Evolutionary conservation across 2,888 invertebrate genomes (phyloP).

Genomic region (Andrena dorsata): DNA sequence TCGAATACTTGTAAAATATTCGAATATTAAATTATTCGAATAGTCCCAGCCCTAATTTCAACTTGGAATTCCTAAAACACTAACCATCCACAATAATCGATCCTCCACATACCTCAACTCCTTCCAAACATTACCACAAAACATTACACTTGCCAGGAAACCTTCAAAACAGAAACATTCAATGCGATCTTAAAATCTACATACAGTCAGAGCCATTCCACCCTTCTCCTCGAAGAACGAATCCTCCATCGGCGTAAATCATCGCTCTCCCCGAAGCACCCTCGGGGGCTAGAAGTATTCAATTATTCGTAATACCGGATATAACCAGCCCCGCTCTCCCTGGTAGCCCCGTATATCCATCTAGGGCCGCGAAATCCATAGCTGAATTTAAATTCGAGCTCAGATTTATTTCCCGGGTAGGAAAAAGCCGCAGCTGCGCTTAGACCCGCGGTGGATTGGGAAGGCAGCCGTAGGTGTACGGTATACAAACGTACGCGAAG

Average conservation of each 20-base stretch:
- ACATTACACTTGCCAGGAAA: no score
- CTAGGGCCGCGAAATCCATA: neutral
- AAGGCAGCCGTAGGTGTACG: conserved; percentile 22
- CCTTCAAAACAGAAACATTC: no score
- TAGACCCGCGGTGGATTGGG: conserved; percentile 54
- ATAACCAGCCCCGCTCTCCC: neutral
- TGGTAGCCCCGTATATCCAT: conserved; percentile 4
- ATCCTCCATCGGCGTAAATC: neutral
- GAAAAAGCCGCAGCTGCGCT: conserved; percentile 69
- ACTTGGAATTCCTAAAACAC: no score
- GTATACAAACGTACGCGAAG: conserved; percentile 36
- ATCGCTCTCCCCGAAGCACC: no score
- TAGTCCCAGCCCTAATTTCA: no score
- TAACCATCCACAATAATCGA: no score
- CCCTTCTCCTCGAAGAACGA: neutral
- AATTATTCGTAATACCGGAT: conserved; percentile 18
- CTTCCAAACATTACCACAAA: no score
- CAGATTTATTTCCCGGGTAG: conserved; percentile 54
- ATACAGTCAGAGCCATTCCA: neutral
- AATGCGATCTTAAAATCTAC: no score
- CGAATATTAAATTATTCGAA: no score
- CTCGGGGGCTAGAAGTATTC: neutral
- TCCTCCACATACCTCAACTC: no score
- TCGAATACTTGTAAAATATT: no score
- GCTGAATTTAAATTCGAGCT: conserved; percentile 44